A percentile compares a stretch with the other conserved stretches of the same genome.
phyloP scores from a whole-genome alignment of 2,113 vertebrate species.

The Megaceryle maxima region DNA sequence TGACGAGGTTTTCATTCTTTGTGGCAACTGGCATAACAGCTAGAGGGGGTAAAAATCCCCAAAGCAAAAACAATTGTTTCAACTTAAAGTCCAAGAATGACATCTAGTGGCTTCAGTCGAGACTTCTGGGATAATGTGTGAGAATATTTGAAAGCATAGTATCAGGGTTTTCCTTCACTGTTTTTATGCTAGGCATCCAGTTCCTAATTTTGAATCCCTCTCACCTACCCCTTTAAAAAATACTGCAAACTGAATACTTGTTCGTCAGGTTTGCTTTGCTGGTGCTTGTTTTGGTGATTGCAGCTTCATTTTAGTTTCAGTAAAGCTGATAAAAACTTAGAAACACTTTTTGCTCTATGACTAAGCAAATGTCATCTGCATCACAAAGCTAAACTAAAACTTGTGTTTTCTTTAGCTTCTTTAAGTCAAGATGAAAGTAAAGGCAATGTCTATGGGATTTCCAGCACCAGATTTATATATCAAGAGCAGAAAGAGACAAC shows the following conservation, averaged over 20 bases:
- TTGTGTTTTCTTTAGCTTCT: not conserved
- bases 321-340: not conserved
- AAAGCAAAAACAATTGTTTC: not conserved
- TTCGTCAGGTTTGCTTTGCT: not conserved
- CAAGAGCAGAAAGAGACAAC: not conserved
- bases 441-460: not conserved
- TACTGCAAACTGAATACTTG: not conserved
- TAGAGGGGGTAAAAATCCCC: not conserved
- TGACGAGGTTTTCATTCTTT: not conserved
- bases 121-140: not conserved
- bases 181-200: not conserved
- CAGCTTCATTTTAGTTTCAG: not conserved
- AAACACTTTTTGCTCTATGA: not conserved
- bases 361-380: not conserved
- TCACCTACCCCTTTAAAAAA: not conserved
- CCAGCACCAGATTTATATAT: not conserved
- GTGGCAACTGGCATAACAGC: not conserved
- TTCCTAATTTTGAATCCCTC: not conserved
- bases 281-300: not conserved
- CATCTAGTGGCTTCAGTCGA: constrained; percentile 52
- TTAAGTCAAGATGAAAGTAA: not conserved
- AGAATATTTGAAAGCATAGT: not conserved
- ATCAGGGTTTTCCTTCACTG: not conserved
- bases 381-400: not conserved
- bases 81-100: constrained; percentile 53